Evolutionary conservation across 2,888 invertebrate species (phyloP).

Genomic region (Phymatocera aterrima): DNA sequence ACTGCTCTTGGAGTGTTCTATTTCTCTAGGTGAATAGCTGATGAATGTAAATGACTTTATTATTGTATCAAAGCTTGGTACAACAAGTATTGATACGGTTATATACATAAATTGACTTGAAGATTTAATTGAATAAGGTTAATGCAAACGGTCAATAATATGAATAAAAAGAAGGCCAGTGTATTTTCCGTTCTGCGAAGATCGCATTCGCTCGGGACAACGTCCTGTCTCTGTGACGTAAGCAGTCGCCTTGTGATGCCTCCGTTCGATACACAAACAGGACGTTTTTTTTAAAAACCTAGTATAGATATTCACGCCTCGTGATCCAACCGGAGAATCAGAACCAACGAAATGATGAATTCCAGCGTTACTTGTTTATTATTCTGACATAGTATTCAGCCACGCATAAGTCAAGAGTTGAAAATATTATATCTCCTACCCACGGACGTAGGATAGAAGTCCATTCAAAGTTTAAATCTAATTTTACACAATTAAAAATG

Average conservation of each 20-base stretch:
- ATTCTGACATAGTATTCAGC: neutral
- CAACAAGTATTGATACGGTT: neutral
- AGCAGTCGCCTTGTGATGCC: constrained; percentile 10
- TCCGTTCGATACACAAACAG: constrained; percentile 18
- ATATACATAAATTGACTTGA: neutral
- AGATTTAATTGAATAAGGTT: neutral
- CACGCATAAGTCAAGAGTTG: neutral
- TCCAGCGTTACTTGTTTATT: neutral
- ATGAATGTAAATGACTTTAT: neutral
- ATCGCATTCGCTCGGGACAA: neutral
- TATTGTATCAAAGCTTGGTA: neutral
- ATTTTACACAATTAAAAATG: constrained; percentile 2
- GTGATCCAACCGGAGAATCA: neutral
- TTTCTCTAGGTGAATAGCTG: neutral
- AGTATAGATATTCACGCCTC: neutral
- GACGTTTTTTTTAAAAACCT: neutral
- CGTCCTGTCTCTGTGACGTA: constrained; percentile 26
- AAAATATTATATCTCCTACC: neutral
- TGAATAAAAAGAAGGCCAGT: neutral
- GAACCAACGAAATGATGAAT: constrained; percentile 1
- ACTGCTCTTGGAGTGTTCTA: constrained; percentile 1
- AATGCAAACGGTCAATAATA: constrained; percentile 5
- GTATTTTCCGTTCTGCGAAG: constrained; percentile 8
- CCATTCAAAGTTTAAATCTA: constrained; percentile 29
- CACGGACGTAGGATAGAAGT: constrained; percentile 20